Conservation (phyloP, 2,888 invertebrate genomes). For the Gasteruption jaculator region DNA sequence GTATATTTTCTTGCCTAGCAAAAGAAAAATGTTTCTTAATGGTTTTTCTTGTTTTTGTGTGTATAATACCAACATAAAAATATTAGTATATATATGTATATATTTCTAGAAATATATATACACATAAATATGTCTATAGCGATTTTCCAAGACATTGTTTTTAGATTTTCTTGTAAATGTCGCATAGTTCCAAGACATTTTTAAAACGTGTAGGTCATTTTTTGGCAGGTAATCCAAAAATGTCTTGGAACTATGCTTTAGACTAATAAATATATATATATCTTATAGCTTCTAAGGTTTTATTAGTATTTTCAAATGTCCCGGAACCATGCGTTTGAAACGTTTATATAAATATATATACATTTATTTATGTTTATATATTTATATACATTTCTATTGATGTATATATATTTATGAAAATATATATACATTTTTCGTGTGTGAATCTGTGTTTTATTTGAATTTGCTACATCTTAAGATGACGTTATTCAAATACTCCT, state of each 20-base stretch:
- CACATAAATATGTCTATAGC: no score
- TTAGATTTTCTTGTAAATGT: no score
- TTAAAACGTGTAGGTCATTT: not conserved
- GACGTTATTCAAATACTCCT: no score
- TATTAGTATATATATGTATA: no score
- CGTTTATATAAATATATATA: slow-evolving; percentile 6
- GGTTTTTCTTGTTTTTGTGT: no score
- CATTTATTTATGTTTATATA: slow-evolving; percentile 8
- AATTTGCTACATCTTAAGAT: no score
- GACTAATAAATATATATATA: not conserved
- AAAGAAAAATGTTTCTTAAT: no score
- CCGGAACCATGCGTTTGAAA: slow-evolving; percentile 15
- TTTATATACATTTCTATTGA: slow-evolving; percentile 1
- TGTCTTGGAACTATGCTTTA: not conserved
- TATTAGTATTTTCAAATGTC: slow-evolving; percentile 14
- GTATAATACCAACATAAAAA: slow-evolving; percentile 35
- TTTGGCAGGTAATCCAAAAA: not conserved
- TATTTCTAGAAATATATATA: no score
- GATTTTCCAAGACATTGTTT: no score
- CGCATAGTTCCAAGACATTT: slow-evolving; percentile 1
- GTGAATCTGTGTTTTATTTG: no score
- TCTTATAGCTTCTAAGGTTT: slow-evolving; percentile 15
- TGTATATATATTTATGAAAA: not conserved
- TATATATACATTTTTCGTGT: no score
- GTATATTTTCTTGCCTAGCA: slow-evolving; percentile 38